Conservation (phyloP, 2,113 vertebrate genomes). For the Odocoileus virginianus region DNA sequence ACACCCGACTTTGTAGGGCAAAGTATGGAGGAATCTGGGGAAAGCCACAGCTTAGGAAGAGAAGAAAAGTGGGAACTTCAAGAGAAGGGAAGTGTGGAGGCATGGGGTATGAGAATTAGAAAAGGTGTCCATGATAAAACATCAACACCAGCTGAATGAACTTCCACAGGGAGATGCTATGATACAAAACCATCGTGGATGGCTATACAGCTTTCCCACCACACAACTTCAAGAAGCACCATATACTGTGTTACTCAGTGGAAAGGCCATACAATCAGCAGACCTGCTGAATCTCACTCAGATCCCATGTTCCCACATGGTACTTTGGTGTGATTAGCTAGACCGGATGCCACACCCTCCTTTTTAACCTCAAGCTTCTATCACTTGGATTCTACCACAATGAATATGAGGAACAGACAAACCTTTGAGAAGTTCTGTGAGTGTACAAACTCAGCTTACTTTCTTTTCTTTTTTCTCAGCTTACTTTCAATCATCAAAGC, state of each 20-base stretch:
- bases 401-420: not conserved
- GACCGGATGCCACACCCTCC: no score
- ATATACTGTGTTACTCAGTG: rapidly evolving
- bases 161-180: not conserved
- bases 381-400: not conserved
- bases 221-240: not conserved
- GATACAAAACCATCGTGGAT: not conserved
- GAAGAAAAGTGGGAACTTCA: not conserved
- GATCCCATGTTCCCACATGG: not conserved
- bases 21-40: not conserved
- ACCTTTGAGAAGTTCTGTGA: not conserved
- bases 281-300: not conserved
- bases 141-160: not conserved
- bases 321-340: not conserved
- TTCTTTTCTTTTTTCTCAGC: not conserved
- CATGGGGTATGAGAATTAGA: not conserved
- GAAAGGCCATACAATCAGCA: not conserved
- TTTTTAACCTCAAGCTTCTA: not conserved
- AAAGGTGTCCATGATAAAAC: not conserved
- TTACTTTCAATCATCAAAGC: not conserved
- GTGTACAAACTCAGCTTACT: not conserved
- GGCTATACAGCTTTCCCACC: not conserved
- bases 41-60: not conserved
- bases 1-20: not conserved
- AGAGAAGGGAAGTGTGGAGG: not conserved